Conservation (phyloP, 1,140 invertebrate genomes). For the Chlorops oryzae region DNA sequence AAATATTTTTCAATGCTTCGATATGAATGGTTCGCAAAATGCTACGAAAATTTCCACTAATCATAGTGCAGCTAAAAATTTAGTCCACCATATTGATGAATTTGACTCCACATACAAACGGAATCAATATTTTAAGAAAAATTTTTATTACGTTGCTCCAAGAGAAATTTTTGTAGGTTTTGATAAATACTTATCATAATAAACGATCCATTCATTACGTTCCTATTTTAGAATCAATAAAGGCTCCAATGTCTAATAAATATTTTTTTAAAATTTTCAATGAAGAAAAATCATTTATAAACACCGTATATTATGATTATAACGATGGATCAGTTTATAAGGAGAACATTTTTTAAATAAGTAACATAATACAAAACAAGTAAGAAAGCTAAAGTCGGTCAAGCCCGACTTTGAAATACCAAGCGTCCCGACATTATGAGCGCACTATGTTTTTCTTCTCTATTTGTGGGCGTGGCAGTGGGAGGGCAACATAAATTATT, state of each 20-base stretch:
- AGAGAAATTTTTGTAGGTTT: constrained; percentile 4
- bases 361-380: neutral
- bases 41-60: neutral
- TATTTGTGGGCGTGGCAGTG: too few species aligned
- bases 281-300: constrained; percentile 1
- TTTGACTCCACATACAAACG: constrained; percentile 1
- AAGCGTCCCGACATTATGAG: too few species aligned
- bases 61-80: neutral
- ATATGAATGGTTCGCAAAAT: neutral
- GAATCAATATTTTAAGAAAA: neutral
- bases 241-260: constrained; percentile 2
- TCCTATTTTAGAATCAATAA: constrained; percentile 5
- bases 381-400: too few species aligned
- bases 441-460: too few species aligned
- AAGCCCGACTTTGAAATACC: too few species aligned
- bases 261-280: neutral
- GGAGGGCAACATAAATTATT: too few species aligned
- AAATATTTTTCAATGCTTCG: neutral
- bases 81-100: neutral
- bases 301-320: constrained; percentile 5
- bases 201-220: constrained; percentile 4
- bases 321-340: constrained; percentile 7
- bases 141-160: neutral
- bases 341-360: constrained; percentile 2
- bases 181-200: constrained; percentile 8